phyloP scores from a whole-genome alignment of 2,888 invertebrate genomes.

The Venustoraphidia nigricollis region DNA sequence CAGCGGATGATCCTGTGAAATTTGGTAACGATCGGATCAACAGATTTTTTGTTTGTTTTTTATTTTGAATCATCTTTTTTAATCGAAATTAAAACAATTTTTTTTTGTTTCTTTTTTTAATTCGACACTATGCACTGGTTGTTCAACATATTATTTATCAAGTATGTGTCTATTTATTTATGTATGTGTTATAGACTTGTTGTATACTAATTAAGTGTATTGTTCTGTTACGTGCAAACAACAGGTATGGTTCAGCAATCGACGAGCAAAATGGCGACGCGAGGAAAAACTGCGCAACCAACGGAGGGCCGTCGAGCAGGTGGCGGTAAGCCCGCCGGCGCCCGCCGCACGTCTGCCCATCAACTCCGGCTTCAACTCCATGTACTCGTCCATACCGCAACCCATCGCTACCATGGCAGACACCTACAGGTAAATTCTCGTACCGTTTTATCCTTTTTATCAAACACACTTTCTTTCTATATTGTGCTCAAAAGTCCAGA shows the following conservation, averaged over 20 bases:
- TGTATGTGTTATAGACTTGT: no score
- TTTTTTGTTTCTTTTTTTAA: no score
- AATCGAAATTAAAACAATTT: no score
- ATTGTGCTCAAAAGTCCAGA: not conserved
- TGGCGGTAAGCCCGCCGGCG: conserved; percentile 38
- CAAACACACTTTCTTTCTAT: not conserved
- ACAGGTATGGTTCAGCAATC: conserved; percentile 99
- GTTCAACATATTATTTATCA: no score
- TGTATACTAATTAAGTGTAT: no score
- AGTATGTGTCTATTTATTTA: no score
- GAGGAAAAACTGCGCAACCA: conserved; percentile 97
- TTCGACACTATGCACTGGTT: no score
- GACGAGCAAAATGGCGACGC: conserved; percentile 96
- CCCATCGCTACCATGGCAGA: conserved; percentile 87
- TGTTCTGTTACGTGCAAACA: conserved; percentile 9
- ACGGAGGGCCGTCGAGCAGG: conserved; percentile 47
- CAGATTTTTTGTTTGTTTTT: no score
- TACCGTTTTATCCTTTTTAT: not conserved
- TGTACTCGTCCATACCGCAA: conserved; percentile 91
- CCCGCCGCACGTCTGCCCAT: conserved; percentile 49
- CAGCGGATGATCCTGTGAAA: no score
- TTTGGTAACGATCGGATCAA: no score
- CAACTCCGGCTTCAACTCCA: conserved; percentile 81
- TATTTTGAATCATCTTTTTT: no score
- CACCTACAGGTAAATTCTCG: conserved; percentile 52